phyloP scores from a whole-genome alignment of 2,113 vertebrate genomes.

The Fregetta grallaria region DNA sequence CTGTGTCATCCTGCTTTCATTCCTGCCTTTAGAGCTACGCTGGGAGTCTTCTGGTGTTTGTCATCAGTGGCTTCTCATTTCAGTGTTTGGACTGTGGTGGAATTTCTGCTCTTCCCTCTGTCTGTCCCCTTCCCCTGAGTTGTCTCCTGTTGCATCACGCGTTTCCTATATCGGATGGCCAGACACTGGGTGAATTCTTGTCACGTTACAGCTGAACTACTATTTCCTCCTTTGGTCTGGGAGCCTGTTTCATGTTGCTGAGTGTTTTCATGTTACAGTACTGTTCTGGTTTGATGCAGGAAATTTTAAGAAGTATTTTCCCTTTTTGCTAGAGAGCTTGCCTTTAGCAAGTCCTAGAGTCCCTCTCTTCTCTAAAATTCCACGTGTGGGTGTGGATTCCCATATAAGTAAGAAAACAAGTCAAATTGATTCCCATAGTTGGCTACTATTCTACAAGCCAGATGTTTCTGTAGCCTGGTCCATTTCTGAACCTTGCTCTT shows the following conservation, averaged over 20 bases:
- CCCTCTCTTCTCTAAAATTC: background rate
- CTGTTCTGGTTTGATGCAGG: background rate
- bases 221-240: background rate
- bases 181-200: fast-evolving
- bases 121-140: background rate
- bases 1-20: background rate
- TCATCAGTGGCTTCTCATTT: background rate
- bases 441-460: background rate
- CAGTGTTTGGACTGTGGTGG: background rate
- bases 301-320: background rate
- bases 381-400: background rate
- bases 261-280: background rate
- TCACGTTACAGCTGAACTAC: background rate
- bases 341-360: background rate
- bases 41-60: background rate
- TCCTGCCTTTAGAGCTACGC: background rate
- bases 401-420: background rate
- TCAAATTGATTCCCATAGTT: background rate
- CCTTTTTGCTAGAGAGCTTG: background rate
- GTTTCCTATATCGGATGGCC: background rate
- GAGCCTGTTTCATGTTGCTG: background rate
- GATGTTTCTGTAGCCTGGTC: background rate
- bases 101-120: background rate
- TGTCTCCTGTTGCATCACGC: fast-evolving
- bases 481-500: background rate